A percentile compares a stretch with the other conserved stretches of the same genome.
Evolutionary conservation across 2,888 invertebrate species (phyloP).

Genomic region (Drosophila neotestacea): DNA sequence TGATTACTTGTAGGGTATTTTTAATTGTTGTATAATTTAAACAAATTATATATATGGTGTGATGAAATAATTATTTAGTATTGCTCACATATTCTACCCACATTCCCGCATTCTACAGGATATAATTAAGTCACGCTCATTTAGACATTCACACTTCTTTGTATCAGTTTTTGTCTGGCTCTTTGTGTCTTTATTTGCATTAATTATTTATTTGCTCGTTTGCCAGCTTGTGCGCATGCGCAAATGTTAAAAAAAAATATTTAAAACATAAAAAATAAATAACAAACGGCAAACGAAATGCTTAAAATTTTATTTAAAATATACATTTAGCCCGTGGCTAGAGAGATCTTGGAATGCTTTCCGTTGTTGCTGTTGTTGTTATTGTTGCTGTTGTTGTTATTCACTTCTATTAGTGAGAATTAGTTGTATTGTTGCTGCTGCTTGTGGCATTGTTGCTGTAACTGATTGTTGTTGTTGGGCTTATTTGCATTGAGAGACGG

Average conservation of each 20-base stretch:
- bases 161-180: conserved; percentile 43
- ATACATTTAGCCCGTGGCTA: conserved; percentile 57
- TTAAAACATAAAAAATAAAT: conserved; percentile 20
- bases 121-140: conserved; percentile 18
- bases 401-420: conserved; percentile 67
- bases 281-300: conserved; percentile 59
- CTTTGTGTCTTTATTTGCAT: conserved; percentile 73
- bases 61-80: no score
- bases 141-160: conserved; percentile 4
- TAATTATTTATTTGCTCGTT: conserved; percentile 81
- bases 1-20: no score
- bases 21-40: no score
- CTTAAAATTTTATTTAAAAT: conserved; percentile 71
- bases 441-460: no score
- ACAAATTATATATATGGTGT: no score
- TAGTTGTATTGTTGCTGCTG: conserved; percentile 58
- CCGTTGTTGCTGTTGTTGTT: conserved; percentile 27
- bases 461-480: conserved; percentile 28
- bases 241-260: conserved; percentile 71
- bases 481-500: conserved; percentile 62
- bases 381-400: conserved; percentile 41
- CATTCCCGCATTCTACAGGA: conserved; percentile 14
- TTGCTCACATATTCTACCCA: no score
- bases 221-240: conserved; percentile 80
- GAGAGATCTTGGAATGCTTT: conserved; percentile 28